Evolutionary conservation across 2,113 vertebrate species (phyloP).

Genomic region (Nothocercus nigrocapillus): DNA sequence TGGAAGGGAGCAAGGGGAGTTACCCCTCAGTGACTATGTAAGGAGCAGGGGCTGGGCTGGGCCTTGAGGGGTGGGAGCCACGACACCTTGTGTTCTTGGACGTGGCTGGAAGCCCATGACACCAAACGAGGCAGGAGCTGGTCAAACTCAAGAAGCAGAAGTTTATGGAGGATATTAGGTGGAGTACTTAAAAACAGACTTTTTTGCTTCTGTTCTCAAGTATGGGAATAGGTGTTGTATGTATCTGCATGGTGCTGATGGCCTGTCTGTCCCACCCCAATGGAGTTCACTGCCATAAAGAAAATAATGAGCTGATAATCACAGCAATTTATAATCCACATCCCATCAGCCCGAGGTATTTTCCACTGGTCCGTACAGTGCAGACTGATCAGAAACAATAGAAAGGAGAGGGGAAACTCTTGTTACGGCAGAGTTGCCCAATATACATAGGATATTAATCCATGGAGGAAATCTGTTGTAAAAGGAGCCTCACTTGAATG

Average conservation of each 20-base stretch:
- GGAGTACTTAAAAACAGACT: neutral
- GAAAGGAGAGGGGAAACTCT: neutral
- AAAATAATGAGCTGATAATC: conserved; percentile 9
- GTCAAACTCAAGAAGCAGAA: neutral
- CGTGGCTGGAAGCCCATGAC: neutral
- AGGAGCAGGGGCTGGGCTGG: rapidly evolving
- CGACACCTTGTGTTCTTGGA: rapidly evolving
- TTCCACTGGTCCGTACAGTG: neutral
- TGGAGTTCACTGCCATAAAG: rapidly evolving
- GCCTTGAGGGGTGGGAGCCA: neutral
- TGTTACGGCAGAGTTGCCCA: neutral
- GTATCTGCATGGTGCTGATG: rapidly evolving
- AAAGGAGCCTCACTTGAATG: neutral
- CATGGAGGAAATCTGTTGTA: neutral
- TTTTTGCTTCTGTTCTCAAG: neutral
- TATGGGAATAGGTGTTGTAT: neutral
- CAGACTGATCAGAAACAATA: neutral
- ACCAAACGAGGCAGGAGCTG: neutral
- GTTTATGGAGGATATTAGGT: neutral
- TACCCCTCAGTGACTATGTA: neutral
- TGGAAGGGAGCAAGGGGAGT: neutral
- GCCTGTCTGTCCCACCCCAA: neutral
- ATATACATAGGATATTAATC: neutral
- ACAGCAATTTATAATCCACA: neutral
- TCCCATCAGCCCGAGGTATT: neutral